Evolutionary conservation across 64 coral and sea anemone genomes (phyloP), one percentile per base, ranked within the genome.

Genomic region (Montipora efflorescens): DNA sequence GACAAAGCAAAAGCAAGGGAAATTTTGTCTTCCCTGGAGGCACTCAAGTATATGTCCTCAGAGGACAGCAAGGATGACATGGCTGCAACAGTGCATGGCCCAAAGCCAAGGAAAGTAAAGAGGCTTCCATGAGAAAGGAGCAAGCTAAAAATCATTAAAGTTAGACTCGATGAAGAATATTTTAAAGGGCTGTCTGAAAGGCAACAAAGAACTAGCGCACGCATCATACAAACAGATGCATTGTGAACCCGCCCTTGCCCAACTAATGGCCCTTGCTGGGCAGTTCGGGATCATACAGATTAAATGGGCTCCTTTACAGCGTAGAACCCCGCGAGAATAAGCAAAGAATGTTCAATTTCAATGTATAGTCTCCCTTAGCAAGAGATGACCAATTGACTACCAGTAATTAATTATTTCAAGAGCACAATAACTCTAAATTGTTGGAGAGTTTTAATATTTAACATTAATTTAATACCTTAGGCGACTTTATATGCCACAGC

Each of bases 1-100:
- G 79, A 81, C 79, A 81, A 25, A 23, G 51, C 19, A 59, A 81
- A 81, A 28, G 79, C 79, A 59, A 81, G 79, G 53, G 52, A 59
- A 59, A 81, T 81, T 81, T 23, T 59, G 7, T 28, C 19, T 8
- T 81, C 79, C 7, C 79, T 21, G 8, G 50, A 81, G 21, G 79
- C 77, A 15, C 15, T 79, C 6, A 8, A 81, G 19, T 81, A 55
- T 51, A 81, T 81, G 79, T 81, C 52, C 11, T 59, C 79, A 12
- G 51, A 59, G 50, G 79, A 81, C 20, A 81, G 52, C 52, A 51
- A 59, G 49, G 55, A 81, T 51, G 79, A 81, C n/a, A 51, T 25
- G 3, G 49, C 4, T 12, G 61, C 11, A 22, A 6, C 51, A 59
- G 19, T 7, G 2, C 43, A 23, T 61, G 50, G 50, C 50, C 79